Evolutionary conservation across 2,888 invertebrate species (phyloP), one percentile per base, ranked within the genome.

Genomic region (Apodemia hepburni): DNA sequence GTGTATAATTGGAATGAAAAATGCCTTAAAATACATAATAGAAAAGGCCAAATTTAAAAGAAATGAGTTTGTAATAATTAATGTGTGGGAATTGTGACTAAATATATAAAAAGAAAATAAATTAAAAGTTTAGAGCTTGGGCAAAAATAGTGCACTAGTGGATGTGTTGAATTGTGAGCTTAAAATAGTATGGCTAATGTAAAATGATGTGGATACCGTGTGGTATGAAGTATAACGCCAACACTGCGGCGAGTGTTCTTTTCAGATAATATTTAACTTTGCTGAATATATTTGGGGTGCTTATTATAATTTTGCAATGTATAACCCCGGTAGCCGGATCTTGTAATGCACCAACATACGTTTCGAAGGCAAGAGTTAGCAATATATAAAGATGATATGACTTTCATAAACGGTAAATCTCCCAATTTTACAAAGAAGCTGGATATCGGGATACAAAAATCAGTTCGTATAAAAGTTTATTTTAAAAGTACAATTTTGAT

Each of bases 91-190:
- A 49, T 18, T 49, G 54, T 54, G 54, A 54, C 22, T 22, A 54
- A 54, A 54, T 54, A 45, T 12, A 54, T 22, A 22, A 54, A 22
- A 27, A 11, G 15, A 18, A 51, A 51, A 22, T 27, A 15, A 27
- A 54, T 22, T 15, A 15, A 49, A 49, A 49, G 17, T 8, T 18
- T 54, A 27, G 51, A 17, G 22, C 18, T 54, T 54, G 11, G 17
- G 51, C 18, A 54, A 54, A 54, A 54, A 51, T 18, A 22, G 51
- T 54, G 51, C 51, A 54, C 27, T 54, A 27, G 22, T 49, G 49
- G 18, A 49, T 54, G 51, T 54, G 51, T 54, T 54, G 51, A 22
- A 27, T 54, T 27, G 51, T 54, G 51, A 22, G 54, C 22, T 54
- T 54, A 15, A 54, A 22, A 54, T 27, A 54, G 22, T 54, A 54